phyloP scores from a whole-genome alignment of 2,113 vertebrate genomes.

The Nettapus auritus region DNA sequence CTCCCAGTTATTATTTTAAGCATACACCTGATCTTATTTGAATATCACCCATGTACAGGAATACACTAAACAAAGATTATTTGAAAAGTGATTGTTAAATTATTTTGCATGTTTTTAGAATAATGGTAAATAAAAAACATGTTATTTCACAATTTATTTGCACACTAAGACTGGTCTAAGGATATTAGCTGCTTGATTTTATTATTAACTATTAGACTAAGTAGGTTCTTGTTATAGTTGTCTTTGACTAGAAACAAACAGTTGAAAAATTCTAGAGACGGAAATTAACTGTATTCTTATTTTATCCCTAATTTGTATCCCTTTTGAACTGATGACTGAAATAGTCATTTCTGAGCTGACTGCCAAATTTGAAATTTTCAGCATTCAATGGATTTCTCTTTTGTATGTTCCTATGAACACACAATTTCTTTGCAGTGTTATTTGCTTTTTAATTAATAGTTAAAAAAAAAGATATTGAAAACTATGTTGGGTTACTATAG shows the following conservation, averaged over 20 bases:
- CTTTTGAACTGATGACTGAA: background rate
- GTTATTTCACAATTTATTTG: background rate
- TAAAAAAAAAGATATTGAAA: background rate
- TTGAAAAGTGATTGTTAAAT: background rate
- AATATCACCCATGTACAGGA: background rate
- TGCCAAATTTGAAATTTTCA: background rate
- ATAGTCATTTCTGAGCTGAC: background rate
- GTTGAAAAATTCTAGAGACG: background rate
- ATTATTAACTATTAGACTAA: background rate
- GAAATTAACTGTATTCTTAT: background rate
- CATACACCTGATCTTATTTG: background rate
- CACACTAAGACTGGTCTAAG: fast-evolving
- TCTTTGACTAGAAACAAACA: background rate
- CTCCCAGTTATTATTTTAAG: background rate
- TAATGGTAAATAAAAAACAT: background rate
- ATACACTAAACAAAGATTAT: background rate
- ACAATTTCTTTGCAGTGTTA: background rate
- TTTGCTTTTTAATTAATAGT: background rate
- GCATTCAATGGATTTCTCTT: background rate
- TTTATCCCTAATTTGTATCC: background rate
- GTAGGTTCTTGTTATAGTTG: background rate
- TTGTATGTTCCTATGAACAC: background rate
- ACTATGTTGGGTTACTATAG: background rate
- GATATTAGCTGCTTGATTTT: background rate
- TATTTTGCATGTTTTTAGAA: background rate